A percentile compares a stretch with the other conserved stretches of the same genome.
phyloP scores from a whole-genome alignment of 2,113 vertebrate genomes.

The Paradisaea rubra region DNA sequence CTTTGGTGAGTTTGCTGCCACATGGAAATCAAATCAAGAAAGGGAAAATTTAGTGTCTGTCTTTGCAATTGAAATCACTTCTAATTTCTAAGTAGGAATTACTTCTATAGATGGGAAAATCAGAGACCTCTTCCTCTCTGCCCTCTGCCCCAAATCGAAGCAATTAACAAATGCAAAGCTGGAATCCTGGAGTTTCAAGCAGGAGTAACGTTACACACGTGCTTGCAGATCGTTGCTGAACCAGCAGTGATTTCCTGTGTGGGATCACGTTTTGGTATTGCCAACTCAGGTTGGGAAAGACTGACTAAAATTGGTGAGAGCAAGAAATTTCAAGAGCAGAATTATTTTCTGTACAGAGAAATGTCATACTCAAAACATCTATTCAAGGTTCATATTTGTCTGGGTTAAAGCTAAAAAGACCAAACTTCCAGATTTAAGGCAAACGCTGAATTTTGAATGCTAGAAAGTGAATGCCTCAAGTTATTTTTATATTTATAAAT shows the following conservation, averaged over 20 bases:
- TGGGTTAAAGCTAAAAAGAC: neutral
- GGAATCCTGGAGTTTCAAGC: neutral
- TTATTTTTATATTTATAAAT: neutral
- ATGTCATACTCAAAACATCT: neutral
- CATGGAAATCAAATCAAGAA: neutral
- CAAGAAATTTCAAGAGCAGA: neutral
- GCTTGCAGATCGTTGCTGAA: neutral
- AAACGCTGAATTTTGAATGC: neutral
- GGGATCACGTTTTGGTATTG: neutral
- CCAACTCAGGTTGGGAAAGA: neutral
- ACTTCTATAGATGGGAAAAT: neutral
- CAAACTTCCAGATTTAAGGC: neutral
- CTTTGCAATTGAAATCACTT: neutral
- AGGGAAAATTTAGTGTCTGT: neutral
- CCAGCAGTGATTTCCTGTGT: neutral
- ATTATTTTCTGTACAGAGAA: neutral
- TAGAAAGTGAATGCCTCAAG: neutral
- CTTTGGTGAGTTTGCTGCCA: neutral
- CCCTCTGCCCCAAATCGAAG: neutral
- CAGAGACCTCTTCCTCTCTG: rapidly evolving
- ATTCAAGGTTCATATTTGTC: neutral
- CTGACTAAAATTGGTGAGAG: neutral
- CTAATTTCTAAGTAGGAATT: neutral
- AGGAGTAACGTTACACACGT: neutral
- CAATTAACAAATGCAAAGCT: neutral